Evolutionary conservation across 2,113 vertebrate species (phyloP).

Genomic region (Proterorhinus semilunaris): DNA sequence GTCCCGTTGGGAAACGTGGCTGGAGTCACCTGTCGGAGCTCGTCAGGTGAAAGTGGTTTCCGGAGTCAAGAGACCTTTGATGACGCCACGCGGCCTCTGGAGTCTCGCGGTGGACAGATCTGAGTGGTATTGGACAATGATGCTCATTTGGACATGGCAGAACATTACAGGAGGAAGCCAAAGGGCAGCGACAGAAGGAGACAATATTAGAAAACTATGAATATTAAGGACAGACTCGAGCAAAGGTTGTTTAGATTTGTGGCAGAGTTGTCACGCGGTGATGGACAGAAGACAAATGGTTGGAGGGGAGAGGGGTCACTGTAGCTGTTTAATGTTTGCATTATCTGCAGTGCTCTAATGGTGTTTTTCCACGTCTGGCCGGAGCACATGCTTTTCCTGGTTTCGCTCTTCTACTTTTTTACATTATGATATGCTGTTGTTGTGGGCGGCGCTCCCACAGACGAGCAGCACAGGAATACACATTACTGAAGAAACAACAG

Average conservation of each 20-base stretch:
- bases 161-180: conserved; percentile 4
- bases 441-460: too few species aligned
- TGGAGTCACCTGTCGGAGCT: background rate
- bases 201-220: background rate
- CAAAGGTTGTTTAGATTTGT: background rate
- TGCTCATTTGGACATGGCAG: background rate
- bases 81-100: background rate
- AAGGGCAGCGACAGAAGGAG: background rate
- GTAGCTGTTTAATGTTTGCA: background rate
- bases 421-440: too few species aligned
- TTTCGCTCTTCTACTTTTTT: too few species aligned
- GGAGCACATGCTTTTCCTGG: too few species aligned
- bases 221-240: background rate
- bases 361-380: too few species aligned
- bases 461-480: too few species aligned
- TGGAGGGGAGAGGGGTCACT: background rate
- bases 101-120: background rate
- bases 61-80: background rate
- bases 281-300: conserved; percentile 9
- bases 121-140: background rate
- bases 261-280: background rate
- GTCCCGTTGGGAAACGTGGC: background rate
- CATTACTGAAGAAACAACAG: too few species aligned
- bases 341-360: too few species aligned
- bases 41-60: background rate